phyloP scores from a whole-genome alignment of 2,797 vertebrate species.

The Allobates femoralis region DNA sequence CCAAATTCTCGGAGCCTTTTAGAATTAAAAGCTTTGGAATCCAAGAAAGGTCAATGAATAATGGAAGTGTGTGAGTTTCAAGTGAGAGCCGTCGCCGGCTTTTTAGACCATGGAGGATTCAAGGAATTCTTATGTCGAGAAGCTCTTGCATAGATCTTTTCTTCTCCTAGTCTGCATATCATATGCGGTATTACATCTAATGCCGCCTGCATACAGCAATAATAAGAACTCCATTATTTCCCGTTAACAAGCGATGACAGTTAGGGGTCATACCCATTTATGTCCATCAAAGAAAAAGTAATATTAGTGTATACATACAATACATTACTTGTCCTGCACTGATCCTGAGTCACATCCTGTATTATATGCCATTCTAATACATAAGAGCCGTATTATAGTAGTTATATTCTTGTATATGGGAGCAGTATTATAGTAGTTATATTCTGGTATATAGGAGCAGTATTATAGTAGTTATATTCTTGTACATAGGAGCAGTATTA shows the following conservation, averaged over 20 bases:
- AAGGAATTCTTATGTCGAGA: constrained; percentile 43
- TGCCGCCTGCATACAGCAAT: neutral
- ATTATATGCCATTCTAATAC: no score
- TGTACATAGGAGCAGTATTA: neutral
- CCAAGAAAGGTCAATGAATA: constrained; percentile 61
- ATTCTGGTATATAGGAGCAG: no score
- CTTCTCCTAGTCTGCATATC: no score
- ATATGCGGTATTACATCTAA: neutral
- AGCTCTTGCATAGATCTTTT: neutral
- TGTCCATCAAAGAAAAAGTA: no score
- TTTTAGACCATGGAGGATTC: constrained; percentile 39
- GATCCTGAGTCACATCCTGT: no score
- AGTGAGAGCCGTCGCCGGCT: constrained; percentile 22
- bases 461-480: constrained; percentile 10
- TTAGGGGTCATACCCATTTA: no score
- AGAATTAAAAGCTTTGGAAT: constrained; percentile 53
- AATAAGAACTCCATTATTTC: neutral
- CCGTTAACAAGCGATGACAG: no score
- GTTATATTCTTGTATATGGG: no score
- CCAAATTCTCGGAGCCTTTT: constrained; percentile 24
- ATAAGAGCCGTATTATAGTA: no score
- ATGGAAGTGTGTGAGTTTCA: constrained; percentile 48
- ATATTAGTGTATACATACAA: no score
- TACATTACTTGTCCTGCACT: no score
- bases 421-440: no score